Base-by-base conservation (phyloP, 2,113 vertebrate species). In the Chiloscyllium plagiosum region DNA sequence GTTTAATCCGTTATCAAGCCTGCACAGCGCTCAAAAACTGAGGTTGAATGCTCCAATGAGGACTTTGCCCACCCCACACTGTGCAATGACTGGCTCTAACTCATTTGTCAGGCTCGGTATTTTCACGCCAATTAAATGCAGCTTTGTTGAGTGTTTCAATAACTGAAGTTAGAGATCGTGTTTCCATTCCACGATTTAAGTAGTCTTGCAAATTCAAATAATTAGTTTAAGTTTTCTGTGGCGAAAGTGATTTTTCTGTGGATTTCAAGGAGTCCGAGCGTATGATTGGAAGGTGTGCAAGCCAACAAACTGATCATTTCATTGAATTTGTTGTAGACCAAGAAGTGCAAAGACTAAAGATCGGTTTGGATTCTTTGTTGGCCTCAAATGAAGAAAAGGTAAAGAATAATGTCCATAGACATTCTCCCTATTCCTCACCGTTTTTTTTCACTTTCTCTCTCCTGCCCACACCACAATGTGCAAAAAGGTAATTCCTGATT, bases 301-400 rank as follows among this genome's bases (percentile, higher is more conserved):
- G 20, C 29, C 61, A 61, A 7, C 19, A 47, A 7, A 65, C 7
- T 93, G 89, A 66, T 66, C 6, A 66, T 66, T n/a, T 20, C 20
- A 93, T 61, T 19, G 19, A 93, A 17, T 72, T 24, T 95, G 10
- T 95, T 97, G 96, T 97, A 99, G 99, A 99, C 96, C 98, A 99
- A 97, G 99, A 99, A 97, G 97, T 99, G 96, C 99, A 99, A 47
- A 97, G 97, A 96, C 96, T 99, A 96, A 98, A 98, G 97, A 97
- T 97, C 96, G 98, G 99, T 90, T 99, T 99, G 98, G 99, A 99
- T 96, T 98, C 98, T 0, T 96, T 99, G 78, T 95, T 98, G 85
- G 97, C 98, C 96, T 98, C 98, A 96, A 99, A 99, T 96, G 98
- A 99, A 96, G 98, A 99, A 97, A 99, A 99, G 98, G 99, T 99